Evolutionary conservation across 2,797 vertebrate species (phyloP).

Genomic region (Oceanodroma leucorhoa): DNA sequence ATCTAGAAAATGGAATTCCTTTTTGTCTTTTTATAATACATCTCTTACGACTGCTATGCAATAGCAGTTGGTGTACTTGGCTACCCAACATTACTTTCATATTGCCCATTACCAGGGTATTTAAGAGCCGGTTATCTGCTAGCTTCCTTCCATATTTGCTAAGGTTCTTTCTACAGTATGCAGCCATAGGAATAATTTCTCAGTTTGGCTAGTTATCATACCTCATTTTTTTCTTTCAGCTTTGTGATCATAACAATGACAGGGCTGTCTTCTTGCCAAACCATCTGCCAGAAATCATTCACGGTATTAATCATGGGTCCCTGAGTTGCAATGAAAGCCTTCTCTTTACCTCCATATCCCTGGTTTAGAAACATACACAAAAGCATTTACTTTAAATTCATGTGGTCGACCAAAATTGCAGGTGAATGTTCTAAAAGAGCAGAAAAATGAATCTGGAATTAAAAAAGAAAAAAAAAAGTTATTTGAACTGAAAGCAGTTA

Average conservation of each 20-base stretch:
- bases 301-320: conserved; percentile 98
- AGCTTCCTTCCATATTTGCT: background rate
- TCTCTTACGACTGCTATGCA: background rate
- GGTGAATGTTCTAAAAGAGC: background rate
- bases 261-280: conserved; percentile 92
- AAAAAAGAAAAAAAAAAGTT: background rate
- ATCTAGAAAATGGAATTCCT: background rate
- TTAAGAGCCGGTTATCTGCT: background rate
- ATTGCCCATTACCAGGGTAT: background rate
- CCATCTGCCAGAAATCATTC: conserved; percentile 98
- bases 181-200: background rate
- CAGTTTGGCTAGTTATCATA: conserved; percentile 58
- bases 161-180: background rate
- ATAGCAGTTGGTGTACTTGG: background rate
- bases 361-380: conserved; percentile 66
- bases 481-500: background rate
- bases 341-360: conserved; percentile 89
- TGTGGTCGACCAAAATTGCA: background rate
- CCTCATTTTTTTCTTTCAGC: conserved; percentile 98
- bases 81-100: background rate
- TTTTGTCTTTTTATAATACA: background rate
- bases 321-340: conserved; percentile 91
- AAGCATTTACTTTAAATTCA: conserved; percentile 22
- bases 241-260: conserved; percentile 98
- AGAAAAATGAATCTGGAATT: background rate